Evolutionary conservation across 2,888 invertebrate genomes (phyloP).

Genomic region (Halocaridina rubra): DNA sequence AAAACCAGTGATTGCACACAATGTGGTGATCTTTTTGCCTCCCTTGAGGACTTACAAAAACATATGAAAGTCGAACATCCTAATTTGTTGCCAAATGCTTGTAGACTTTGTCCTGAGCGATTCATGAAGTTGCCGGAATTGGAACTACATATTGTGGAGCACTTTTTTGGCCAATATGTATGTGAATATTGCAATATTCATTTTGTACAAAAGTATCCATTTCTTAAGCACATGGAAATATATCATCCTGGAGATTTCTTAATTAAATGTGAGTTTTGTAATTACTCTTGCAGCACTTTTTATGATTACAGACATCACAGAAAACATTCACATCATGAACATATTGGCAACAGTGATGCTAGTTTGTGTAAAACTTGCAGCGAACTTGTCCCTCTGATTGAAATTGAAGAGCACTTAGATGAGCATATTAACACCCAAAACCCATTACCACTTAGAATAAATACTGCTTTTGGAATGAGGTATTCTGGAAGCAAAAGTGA

Average conservation of each 20-base stretch:
- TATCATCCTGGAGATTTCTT: slow-evolving; percentile 41
- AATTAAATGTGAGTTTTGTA: slow-evolving; percentile 47
- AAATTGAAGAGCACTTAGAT: slow-evolving; percentile 32
- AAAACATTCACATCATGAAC: slow-evolving; percentile 13
- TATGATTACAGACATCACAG: slow-evolving; percentile 29
- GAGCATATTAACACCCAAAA: slow-evolving; percentile 21
- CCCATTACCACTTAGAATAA: slow-evolving; percentile 1
- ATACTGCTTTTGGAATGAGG: background rate
- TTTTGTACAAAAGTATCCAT: slow-evolving; percentile 39
- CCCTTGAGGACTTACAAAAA: background rate
- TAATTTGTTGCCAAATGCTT: slow-evolving; percentile 31
- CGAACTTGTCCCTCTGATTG: slow-evolving; percentile 29
- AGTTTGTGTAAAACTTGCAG: slow-evolving; percentile 15
- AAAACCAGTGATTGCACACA: slow-evolving; percentile 29
- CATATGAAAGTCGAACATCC: slow-evolving; percentile 21
- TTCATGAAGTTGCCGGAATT: slow-evolving; percentile 16
- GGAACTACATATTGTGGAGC: slow-evolving; percentile 34
- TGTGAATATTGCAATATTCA: slow-evolving; percentile 40
- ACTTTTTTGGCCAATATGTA: slow-evolving; percentile 33
- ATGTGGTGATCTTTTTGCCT: slow-evolving; percentile 25
- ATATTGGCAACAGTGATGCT: background rate
- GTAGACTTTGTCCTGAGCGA: slow-evolving; percentile 40
- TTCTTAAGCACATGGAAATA: slow-evolving; percentile 37
- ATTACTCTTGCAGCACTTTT: slow-evolving; percentile 22
- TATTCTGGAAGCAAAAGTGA: background rate